phyloP scores from a whole-genome alignment of 2,888 invertebrate species.

The Archips xylosteana region DNA sequence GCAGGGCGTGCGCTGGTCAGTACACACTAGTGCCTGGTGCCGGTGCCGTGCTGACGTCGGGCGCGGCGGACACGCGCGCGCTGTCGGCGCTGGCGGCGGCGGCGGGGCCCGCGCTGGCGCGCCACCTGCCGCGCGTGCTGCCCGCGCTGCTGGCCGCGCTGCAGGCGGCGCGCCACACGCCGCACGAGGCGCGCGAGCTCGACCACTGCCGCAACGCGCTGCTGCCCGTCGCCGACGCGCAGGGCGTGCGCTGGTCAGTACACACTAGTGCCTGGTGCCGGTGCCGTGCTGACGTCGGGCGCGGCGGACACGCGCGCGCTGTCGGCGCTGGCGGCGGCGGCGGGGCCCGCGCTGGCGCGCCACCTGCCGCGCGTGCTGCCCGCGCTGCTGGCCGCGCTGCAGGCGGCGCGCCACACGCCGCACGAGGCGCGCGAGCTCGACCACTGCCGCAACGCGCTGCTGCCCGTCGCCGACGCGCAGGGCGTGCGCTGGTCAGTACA shows the following conservation, averaged over 20 bases:
- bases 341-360: constrained; percentile 96
- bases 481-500: constrained; percentile 94
- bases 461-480: constrained; percentile 95
- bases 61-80: constrained; percentile 94
- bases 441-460: constrained; percentile 96
- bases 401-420: constrained; percentile 88
- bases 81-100: constrained; percentile 97
- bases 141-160: constrained; percentile 94
- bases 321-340: constrained; percentile 97
- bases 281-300: too few relatives aligned
- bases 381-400: constrained; percentile 92
- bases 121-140: constrained; percentile 95
- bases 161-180: constrained; percentile 88
- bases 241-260: constrained; percentile 92
- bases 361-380: constrained; percentile 97
- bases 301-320: constrained; percentile 97
- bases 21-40: constrained; percentile 89
- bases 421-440: constrained; percentile 91
- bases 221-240: constrained; percentile 94
- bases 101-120: constrained; percentile 96
- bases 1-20: constrained; percentile 93
- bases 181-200: constrained; percentile 90
- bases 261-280: constrained; percentile 91
- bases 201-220: constrained; percentile 97
- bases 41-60: constrained; percentile 94